phyloP scores from a whole-genome alignment of 2,113 vertebrate genomes.

The Pachypanchax playfairii region DNA sequence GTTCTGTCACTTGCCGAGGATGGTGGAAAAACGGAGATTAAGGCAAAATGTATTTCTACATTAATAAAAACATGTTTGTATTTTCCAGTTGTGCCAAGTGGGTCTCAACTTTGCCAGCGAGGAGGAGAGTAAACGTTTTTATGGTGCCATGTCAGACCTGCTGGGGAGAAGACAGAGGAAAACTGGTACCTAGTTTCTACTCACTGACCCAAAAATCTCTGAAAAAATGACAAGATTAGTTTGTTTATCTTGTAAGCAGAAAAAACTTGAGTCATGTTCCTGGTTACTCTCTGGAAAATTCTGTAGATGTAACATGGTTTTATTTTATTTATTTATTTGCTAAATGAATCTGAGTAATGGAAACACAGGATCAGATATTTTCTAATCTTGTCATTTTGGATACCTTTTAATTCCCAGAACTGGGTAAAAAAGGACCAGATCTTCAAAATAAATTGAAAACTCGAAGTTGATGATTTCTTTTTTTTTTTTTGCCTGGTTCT shows the following conservation, averaged over 20 bases:
- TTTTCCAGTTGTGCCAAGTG: slow-evolving; percentile 88
- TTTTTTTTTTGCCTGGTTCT: slow-evolving; percentile 36
- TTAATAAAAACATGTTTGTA: slow-evolving; percentile 2
- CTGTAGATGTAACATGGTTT: no score
- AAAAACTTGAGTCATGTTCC: no score
- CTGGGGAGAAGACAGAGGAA: slow-evolving; percentile 85
- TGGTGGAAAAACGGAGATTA: no score
- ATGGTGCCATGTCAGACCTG: slow-evolving; percentile 80
- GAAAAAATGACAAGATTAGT: slow-evolving; percentile 26
- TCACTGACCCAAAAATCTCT: neutral
- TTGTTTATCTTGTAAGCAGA: slow-evolving; percentile 26
- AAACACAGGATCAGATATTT: slow-evolving; percentile 6
- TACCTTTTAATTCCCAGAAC: slow-evolving; percentile 9
- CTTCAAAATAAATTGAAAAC: neutral
- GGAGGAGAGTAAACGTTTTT: slow-evolving; percentile 92
- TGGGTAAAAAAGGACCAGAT: slow-evolving; percentile 10
- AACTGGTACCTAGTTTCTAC: slow-evolving; percentile 80
- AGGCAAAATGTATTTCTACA: no score
- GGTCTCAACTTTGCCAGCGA: slow-evolving; percentile 97
- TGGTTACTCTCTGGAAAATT: no score
- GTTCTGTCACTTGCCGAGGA: no score
- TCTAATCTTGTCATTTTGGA: slow-evolving; percentile 42
- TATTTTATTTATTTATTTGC: no score
- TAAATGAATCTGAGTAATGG: neutral
- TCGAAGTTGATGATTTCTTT: neutral